A percentile compares a stretch with the other conserved stretches of the same genome.
Conservation (phyloP, 2,797 vertebrate genomes). For the Rhynchotus rufescens region DNA sequence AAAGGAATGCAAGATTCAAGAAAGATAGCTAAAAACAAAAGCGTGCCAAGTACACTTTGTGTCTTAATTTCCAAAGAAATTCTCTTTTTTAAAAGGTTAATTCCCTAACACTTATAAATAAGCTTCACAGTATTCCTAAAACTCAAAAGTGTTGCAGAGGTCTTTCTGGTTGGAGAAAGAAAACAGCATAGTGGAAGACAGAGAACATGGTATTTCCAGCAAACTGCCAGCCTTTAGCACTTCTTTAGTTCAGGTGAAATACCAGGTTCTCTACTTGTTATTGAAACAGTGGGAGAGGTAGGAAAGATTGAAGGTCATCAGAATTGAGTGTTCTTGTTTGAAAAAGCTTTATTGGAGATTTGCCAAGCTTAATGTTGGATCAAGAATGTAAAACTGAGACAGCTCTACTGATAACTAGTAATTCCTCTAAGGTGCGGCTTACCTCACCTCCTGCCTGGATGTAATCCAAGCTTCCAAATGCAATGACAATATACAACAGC, state of each 20-base stretch:
- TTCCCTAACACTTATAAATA: constrained; percentile 9
- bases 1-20: not conserved
- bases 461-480: constrained; percentile 39
- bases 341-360: constrained; percentile 56
- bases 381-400: constrained; percentile 67
- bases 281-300: not conserved
- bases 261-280: not conserved
- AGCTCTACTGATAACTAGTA: constrained; percentile 65
- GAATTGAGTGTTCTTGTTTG: constrained; percentile 31
- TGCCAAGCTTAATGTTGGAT: constrained; percentile 69
- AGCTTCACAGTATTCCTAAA: not conserved
- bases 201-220: not conserved
- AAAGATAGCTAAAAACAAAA: not conserved
- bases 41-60: not conserved
- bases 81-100: not conserved
- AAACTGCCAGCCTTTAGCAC: not conserved
- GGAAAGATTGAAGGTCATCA: constrained; percentile 8
- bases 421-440: constrained; percentile 70
- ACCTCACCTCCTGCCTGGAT: constrained; percentile 70
- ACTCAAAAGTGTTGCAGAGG: not conserved
- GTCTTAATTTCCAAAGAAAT: not conserved
- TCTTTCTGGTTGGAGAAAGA: not conserved
- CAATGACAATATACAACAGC: constrained; percentile 41
- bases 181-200: not conserved
- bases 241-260: constrained; percentile 31